phyloP scores from a whole-genome alignment of 2,888 invertebrate species.

The Oligia fasciuncula region DNA sequence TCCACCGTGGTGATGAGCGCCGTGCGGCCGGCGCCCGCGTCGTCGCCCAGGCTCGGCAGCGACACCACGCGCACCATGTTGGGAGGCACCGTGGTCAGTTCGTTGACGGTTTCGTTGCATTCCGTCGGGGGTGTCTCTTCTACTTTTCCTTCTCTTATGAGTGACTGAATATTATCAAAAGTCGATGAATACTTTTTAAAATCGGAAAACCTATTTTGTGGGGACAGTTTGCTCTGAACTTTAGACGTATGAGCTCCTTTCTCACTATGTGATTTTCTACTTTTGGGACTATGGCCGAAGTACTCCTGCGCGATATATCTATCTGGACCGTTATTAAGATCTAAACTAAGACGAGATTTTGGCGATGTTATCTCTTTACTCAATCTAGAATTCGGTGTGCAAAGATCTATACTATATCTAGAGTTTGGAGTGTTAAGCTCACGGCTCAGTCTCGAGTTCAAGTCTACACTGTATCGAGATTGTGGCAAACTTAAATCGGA shows the following conservation, averaged over 20 bases:
- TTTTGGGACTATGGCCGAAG: slow-evolving; percentile 87
- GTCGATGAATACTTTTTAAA: slow-evolving; percentile 93
- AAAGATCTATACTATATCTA: slow-evolving; percentile 92
- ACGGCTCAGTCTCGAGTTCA: slow-evolving; percentile 89
- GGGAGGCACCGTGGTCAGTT: slow-evolving; percentile 91
- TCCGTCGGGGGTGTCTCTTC: slow-evolving; percentile 88
- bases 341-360: slow-evolving; percentile 91
- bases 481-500: slow-evolving; percentile 91
- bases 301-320: slow-evolving; percentile 85
- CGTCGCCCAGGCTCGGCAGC: slow-evolving; percentile 91
- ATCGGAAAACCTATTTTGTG: slow-evolving; percentile 90
- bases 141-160: slow-evolving; percentile 93
- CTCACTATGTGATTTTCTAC: slow-evolving; percentile 82
- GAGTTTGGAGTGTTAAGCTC: slow-evolving; percentile 91
- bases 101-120: slow-evolving; percentile 90
- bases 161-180: slow-evolving; percentile 93
- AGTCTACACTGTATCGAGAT: slow-evolving; percentile 90
- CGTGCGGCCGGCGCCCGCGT: slow-evolving; percentile 89
- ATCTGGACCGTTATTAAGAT: slow-evolving; percentile 90
- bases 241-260: slow-evolving; percentile 77
- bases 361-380: slow-evolving; percentile 90
- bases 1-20: slow-evolving; percentile 93
- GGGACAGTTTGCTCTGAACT: slow-evolving; percentile 86
- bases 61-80: slow-evolving; percentile 92
- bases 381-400: slow-evolving; percentile 90